Base-by-base conservation (phyloP, 2,797 vertebrate genomes). In the Aulostomus chinensis region DNA sequence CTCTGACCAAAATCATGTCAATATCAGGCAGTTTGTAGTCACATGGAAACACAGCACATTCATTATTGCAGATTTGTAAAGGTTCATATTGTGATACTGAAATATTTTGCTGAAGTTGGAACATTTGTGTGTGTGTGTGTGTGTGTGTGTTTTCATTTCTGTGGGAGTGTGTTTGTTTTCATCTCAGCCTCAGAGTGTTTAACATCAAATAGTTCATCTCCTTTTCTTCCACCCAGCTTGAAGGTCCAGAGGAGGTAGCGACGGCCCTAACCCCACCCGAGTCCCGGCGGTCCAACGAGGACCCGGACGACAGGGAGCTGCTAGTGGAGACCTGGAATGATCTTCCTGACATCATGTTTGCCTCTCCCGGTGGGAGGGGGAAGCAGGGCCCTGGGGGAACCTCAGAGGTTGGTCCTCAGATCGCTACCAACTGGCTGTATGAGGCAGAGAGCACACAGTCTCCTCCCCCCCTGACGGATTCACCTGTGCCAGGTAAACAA, bases 401-500 rank as follows among this genome's bases (percentile, higher is more conserved):
- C 4, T 67, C 80, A 0, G 24, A 73, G 8, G 15, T 53, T 10
- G 79, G 57, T 1, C 61, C 61, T n/a, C 70, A 80, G 24, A 60
- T 39, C 9, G 40, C 70, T 0, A 38, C 7, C 3, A 52, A 61
- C 20, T 42, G 55, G 67, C 58, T 47, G 17, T 50, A 34, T 6
- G 45, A 57, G 36, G 33, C 51, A 3, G 40, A 68, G 59, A 76
- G 64, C 29, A 68, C 38, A 2, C 60, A 58, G 20, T 18, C 46
- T 31, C 37, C 68, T n/a, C 37, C 60, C 1, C 36, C 46, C 3
- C 29, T 52, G 10, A 57, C 61, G 0, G 41, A 57, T 0, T 8
- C 38, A 4, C 35, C 65, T 1, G 17, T 42, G 7, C 31, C 78
- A 76, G 83, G 86, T 88, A 81, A 71, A 22, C 11, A 26, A 11